phyloP scores from a whole-genome alignment of 2,797 vertebrate species.

The Takifugu ocellatus region DNA sequence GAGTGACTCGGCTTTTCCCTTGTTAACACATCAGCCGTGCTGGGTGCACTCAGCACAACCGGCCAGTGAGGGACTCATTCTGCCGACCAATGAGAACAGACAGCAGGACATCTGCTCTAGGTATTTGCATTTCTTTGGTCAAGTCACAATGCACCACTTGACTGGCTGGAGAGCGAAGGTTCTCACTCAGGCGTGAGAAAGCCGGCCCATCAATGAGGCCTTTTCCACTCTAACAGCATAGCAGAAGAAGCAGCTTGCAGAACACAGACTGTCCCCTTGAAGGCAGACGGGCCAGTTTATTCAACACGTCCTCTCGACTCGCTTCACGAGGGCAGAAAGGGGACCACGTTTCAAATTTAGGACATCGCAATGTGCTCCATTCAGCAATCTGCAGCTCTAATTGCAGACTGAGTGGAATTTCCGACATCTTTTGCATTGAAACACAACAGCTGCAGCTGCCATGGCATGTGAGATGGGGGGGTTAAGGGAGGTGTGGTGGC shows the following conservation, averaged over 20 bases:
- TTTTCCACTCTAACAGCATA: slow-evolving; percentile 59
- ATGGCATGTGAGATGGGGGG: slow-evolving; percentile 68
- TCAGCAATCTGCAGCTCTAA: slow-evolving; percentile 73
- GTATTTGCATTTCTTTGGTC: slow-evolving; percentile 79
- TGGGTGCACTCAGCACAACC: slow-evolving; percentile 45
- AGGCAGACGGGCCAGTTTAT: slow-evolving; percentile 51
- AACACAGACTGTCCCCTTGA: slow-evolving; percentile 64
- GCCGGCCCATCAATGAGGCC: slow-evolving; percentile 67
- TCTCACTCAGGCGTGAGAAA: slow-evolving; percentile 75
- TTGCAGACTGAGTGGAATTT: slow-evolving; percentile 69
- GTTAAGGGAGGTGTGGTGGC: slow-evolving; percentile 55
- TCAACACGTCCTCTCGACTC: slow-evolving; percentile 66
- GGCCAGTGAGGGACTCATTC: slow-evolving; percentile 58
- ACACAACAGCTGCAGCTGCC: slow-evolving; percentile 75
- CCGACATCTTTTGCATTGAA: slow-evolving; percentile 64
- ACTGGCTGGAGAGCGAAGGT: slow-evolving; percentile 72
- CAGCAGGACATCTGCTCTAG: slow-evolving; percentile 70
- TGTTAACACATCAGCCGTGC: slow-evolving; percentile 66
- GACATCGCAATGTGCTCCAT: slow-evolving; percentile 68
- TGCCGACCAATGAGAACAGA: slow-evolving; percentile 49
- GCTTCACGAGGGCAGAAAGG: slow-evolving; percentile 46
- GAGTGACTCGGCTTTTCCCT: slow-evolving; percentile 70
- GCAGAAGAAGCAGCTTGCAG: slow-evolving; percentile 60
- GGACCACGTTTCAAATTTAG: slow-evolving; percentile 66
- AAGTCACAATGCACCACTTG: slow-evolving; percentile 75